Evolutionary conservation across 2,888 invertebrate species (phyloP).

Genomic region (Drosophila anomalata): DNA sequence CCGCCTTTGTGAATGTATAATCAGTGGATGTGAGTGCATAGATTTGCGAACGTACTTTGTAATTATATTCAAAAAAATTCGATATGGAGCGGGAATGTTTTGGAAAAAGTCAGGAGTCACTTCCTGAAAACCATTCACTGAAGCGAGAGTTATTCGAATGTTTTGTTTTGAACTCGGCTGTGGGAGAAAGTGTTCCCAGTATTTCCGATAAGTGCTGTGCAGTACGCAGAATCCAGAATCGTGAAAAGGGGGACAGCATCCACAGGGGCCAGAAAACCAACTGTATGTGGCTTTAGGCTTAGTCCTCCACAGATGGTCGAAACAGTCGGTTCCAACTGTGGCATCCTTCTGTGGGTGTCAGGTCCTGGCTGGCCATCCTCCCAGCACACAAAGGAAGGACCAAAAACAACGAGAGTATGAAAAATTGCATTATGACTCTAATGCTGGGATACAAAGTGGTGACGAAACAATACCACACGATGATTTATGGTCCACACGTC

Average conservation of each 20-base stretch:
- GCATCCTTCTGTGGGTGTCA: not conserved
- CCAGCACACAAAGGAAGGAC: not conserved
- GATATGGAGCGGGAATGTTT: conserved; percentile 19
- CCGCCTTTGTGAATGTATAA: conserved; percentile 35
- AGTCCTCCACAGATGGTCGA: conserved; percentile 43
- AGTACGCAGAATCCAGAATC: conserved; percentile 49
- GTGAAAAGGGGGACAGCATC: conserved; percentile 60
- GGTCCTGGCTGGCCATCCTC: not conserved
- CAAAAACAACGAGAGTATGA: conserved; percentile 8
- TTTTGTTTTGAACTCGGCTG: conserved; percentile 27
- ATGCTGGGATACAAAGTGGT: conserved; percentile 1
- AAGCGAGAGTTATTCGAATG: conserved; percentile 1
- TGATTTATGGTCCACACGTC: conserved; percentile 10
- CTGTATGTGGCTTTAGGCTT: conserved; percentile 8
- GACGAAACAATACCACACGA: conserved; percentile 10
- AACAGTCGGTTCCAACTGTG: not conserved
- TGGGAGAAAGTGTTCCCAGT: conserved; percentile 40
- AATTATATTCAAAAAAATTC: conserved; percentile 24
- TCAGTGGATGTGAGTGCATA: not conserved
- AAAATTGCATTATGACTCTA: conserved; percentile 15
- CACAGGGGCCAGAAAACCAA: conserved; percentile 43
- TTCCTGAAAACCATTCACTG: conserved; percentile 11
- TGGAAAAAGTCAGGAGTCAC: conserved; percentile 4
- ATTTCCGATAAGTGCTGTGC: not conserved
- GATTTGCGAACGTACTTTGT: conserved; percentile 7